phyloP scores from a whole-genome alignment of 2,113 vertebrate genomes.

The Acrocephalus kingi region DNA sequence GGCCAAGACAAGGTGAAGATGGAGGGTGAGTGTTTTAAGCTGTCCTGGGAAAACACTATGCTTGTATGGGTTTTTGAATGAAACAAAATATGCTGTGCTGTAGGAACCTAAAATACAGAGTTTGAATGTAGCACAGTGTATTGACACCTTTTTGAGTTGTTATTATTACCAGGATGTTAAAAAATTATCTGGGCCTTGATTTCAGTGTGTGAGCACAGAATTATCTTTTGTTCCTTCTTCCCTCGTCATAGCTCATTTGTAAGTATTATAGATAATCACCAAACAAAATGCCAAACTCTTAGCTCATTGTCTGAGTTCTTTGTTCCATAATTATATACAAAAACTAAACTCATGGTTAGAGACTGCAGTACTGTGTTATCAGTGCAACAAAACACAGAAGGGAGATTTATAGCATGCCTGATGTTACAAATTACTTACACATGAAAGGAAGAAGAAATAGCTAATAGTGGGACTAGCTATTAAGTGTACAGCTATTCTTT shows the following conservation, averaged over 20 bases:
- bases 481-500: neutral
- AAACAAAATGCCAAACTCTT: conserved; percentile 51
- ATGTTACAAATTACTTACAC: conserved; percentile 11
- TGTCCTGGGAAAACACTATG: neutral
- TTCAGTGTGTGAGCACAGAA: neutral
- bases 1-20: neutral
- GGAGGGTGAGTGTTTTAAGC: neutral
- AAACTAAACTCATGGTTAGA: conserved; percentile 38
- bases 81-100: neutral
- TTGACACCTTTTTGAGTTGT: neutral
- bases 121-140: neutral
- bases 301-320: neutral
- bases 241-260: neutral
- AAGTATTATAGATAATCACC: neutral
- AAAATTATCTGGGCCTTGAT: neutral
- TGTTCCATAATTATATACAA: conserved; percentile 48
- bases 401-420: neutral
- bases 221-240: neutral
- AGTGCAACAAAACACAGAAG: neutral
- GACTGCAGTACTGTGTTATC: conserved; percentile 16
- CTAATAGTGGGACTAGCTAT: neutral
- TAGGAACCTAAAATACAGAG: neutral
- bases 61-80: neutral
- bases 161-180: neutral
- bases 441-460: neutral